Evolutionary conservation across 2,888 invertebrate genomes (phyloP), one percentile per base, ranked within the genome.

Genomic region (Drosophila percnosoma): DNA sequence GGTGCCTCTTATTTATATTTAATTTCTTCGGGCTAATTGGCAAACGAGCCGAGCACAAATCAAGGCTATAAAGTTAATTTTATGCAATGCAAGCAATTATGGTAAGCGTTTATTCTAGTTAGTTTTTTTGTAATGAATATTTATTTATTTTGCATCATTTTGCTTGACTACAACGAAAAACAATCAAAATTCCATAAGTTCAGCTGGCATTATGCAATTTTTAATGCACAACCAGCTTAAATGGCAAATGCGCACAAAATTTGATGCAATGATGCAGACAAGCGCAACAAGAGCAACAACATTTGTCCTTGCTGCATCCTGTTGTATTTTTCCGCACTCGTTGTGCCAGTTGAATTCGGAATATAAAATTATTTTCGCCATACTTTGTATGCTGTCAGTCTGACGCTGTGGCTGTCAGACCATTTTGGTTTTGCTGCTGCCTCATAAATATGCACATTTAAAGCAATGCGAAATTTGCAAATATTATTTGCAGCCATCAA

Each of bases 361-460:
- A 52, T 18, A 38, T 40, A 34, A 73, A 66, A 61, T 73, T 57
- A 38, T 65, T 73, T 63, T 54, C 49, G 40, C 24, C 13, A n/a
- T 51, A 11, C 34, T 55, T 40, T 42, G 11, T 51, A 4, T 52
- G 18, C 55, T 48, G 48, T 24, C 64, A 49, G 38, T 10, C 34
- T 65, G 45, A 24, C 45, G 4, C 15, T 48, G 21, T 36, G 51
- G n/a, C 49, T 49, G 29, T 36, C 45, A 13, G 34, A 13, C 13
- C 45, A n/a, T 53, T 59, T 52, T 31, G 24, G 11, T 33, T 55
- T 31, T 51, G 68, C 55, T 11, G 18, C 31, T n/a, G 49, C 62
- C 73, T 81, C 71, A 83, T 87, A 73, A 87, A 87, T 83, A 83
- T 83, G 82, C 78, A 64, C 75, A 86, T 67, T 81, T 78, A 42